Conservation (phyloP, 2,888 invertebrate species). For the Acanthoscelides obtectus region DNA sequence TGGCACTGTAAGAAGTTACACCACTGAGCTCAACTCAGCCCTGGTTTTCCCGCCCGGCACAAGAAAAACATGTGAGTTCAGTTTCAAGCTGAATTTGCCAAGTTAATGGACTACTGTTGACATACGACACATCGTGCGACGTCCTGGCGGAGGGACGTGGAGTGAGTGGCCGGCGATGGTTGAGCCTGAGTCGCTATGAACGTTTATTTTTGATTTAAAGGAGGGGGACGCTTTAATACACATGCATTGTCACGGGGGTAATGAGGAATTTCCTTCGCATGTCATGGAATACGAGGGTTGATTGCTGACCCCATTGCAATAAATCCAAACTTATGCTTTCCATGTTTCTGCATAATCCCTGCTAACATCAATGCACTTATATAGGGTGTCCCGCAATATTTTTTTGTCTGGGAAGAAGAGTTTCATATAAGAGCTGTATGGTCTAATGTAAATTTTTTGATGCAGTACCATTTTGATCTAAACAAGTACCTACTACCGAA, state of each 20-base stretch:
- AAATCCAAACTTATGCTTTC: no score
- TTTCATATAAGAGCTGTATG: no score
- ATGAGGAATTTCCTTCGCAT: not conserved
- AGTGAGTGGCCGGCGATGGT: not conserved
- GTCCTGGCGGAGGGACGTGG: not conserved
- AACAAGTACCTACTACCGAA: no score
- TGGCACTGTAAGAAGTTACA: no score
- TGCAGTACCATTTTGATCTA: no score
- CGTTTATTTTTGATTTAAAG: not conserved
- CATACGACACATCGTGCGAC: not conserved
- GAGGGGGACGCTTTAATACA: not conserved
- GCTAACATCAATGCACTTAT: no score
- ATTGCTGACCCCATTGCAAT: no score
- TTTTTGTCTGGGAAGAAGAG: no score
- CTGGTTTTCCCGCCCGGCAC: not conserved
- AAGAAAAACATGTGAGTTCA: not conserved
- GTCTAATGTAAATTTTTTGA: no score
- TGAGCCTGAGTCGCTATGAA: not conserved
- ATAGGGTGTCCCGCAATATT: no score
- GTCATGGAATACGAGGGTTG: not conserved
- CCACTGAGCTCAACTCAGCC: no score
- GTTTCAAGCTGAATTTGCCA: not conserved
- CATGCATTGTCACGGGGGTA: not conserved
- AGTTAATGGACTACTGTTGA: not conserved
- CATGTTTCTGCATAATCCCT: no score